A percentile compares a stretch with the other conserved stretches of the same genome.
phyloP scores from a whole-genome alignment of 2,113 vertebrate genomes.

The Probosciger aterrimus region DNA sequence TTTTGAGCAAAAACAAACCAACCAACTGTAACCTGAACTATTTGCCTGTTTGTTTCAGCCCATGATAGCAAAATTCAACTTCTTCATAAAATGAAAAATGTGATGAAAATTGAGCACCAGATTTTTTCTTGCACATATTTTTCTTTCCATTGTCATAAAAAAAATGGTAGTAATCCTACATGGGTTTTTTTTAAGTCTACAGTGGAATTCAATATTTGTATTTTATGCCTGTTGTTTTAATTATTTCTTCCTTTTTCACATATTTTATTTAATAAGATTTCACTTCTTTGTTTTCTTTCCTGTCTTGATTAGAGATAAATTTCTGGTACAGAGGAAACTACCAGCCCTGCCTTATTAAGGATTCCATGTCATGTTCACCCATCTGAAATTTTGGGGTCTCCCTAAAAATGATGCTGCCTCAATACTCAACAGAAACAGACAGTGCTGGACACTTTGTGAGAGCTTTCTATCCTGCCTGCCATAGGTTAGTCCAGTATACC shows the following conservation, averaged over 20 bases:
- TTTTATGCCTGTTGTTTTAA: neutral
- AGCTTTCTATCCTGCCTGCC: neutral
- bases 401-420: neutral
- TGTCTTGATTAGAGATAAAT: neutral
- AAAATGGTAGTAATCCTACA: neutral
- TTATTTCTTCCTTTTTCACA: neutral
- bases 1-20: neutral
- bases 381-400: neutral
- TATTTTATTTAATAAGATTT: neutral
- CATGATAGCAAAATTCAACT: neutral
- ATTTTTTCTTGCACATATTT: neutral
- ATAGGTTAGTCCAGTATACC: neutral
- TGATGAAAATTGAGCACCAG: neutral
- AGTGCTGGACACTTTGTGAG: neutral
- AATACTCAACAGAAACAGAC: neutral
- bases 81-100: neutral
- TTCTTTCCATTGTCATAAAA: neutral
- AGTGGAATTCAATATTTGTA: neutral
- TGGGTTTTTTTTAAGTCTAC: neutral
- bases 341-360: fast-evolving
- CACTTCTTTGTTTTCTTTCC: neutral
- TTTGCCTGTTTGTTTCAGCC: neutral
- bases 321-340: neutral
- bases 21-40: neutral
- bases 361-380: neutral